Conservation (phyloP, 2,888 invertebrate species). For the Eupithecia pulchellata region DNA sequence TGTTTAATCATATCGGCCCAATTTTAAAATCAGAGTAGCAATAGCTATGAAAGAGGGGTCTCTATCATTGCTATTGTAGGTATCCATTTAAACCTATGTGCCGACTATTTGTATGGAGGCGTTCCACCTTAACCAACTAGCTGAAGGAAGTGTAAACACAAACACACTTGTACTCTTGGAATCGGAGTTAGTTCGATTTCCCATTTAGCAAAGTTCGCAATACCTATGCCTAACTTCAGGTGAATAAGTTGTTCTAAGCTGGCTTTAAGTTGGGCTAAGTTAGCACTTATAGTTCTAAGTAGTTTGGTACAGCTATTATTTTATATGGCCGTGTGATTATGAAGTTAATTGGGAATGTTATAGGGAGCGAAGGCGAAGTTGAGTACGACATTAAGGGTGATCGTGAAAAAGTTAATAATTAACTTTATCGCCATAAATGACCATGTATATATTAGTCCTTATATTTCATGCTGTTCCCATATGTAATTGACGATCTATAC, state of each 20-base stretch:
- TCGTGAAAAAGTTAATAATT: too few relatives aligned
- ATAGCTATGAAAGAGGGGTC: too few relatives aligned
- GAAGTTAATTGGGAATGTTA: slow-evolving; percentile 15
- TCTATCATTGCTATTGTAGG: too few relatives aligned
- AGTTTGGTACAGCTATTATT: slow-evolving; percentile 12
- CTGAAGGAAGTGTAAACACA: background rate
- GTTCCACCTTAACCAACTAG: background rate
- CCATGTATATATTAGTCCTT: too few relatives aligned
- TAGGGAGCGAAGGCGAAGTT: too few relatives aligned
- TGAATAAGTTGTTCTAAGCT: slow-evolving; percentile 29
- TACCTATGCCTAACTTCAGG: slow-evolving; percentile 8
- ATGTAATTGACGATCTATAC: too few relatives aligned
- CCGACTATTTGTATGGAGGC: background rate
- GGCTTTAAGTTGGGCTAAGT: slow-evolving; percentile 17
- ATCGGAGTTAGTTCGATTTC: slow-evolving; percentile 6
- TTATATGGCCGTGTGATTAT: slow-evolving; percentile 8
- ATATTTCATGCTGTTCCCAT: too few relatives aligned
- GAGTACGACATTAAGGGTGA: too few relatives aligned
- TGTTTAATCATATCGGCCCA: too few relatives aligned
- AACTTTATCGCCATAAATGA: too few relatives aligned
- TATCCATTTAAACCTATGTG: background rate
- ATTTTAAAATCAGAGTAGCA: too few relatives aligned
- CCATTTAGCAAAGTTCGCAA: slow-evolving; percentile 7
- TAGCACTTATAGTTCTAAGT: slow-evolving; percentile 10
- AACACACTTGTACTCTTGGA: slow-evolving; percentile 1